Evolutionary conservation across 2,113 vertebrate genomes (phyloP).

Genomic region (Corythornis madagascariensis): DNA sequence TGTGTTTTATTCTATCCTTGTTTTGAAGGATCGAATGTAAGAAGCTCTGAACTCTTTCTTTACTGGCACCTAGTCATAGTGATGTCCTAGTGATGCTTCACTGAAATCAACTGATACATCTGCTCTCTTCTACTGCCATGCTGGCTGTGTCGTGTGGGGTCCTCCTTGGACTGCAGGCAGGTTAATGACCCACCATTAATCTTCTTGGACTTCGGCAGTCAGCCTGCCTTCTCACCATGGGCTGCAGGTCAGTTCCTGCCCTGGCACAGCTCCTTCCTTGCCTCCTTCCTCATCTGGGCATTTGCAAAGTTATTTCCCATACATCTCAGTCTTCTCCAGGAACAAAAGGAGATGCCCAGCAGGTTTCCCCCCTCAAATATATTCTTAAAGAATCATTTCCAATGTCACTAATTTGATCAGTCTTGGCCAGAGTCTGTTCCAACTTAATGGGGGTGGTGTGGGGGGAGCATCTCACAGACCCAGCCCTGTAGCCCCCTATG

Average conservation of each 20-base stretch:
- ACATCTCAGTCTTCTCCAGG: not conserved
- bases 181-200: not conserved
- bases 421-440: not conserved
- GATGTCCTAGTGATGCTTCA: fast-evolving
- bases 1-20: not conserved
- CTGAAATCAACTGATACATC: not conserved
- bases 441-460: not conserved
- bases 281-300: not conserved
- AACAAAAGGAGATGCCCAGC: not conserved
- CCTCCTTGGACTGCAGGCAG: not conserved
- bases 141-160: not conserved
- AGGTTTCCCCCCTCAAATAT: not conserved
- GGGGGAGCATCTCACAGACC: not conserved
- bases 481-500: not conserved
- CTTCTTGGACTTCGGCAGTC: not conserved
- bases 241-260: not conserved
- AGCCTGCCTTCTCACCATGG: not conserved
- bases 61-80: not conserved
- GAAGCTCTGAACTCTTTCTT: not conserved
- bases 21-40: not conserved
- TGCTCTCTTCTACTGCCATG: not conserved
- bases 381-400: not conserved
- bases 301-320: not conserved
- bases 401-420: not conserved
- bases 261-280: not conserved